Evolutionary conservation across 2,888 invertebrate species (phyloP).

Genomic region (Scaptomyza polygonia): DNA sequence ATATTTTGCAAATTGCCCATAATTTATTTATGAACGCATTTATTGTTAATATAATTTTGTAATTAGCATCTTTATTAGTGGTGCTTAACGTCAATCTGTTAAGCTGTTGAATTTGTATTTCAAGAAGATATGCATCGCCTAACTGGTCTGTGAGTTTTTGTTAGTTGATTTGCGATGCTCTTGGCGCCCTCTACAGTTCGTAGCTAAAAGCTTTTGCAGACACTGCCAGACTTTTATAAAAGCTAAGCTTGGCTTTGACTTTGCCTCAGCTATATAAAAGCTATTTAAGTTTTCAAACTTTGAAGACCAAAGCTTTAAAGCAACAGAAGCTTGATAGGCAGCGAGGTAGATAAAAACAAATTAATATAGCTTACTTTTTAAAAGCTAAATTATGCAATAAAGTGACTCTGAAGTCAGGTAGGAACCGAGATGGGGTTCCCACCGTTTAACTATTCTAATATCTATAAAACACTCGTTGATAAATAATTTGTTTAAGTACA

Average conservation of each 20-base stretch:
- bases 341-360: not conserved
- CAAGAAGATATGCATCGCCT: constrained; percentile 16
- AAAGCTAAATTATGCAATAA: not conserved
- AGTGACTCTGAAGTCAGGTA: no score
- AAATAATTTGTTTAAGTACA: no score
- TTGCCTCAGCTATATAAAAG: not conserved
- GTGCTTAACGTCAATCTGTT: constrained; percentile 3
- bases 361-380: not conserved
- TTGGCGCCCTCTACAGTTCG: not conserved
- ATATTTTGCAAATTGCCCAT: no score
- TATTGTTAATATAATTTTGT: constrained; percentile 5
- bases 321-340: not conserved
- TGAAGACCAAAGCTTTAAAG: constrained; percentile 3
- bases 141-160: not conserved
- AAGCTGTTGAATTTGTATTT: constrained; percentile 24
- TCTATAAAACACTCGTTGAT: no score
- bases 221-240: constrained; percentile 33
- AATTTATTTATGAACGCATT: not conserved
- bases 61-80: constrained; percentile 4
- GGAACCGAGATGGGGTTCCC: no score
- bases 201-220: constrained; percentile 41
- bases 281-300: constrained; percentile 6
- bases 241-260: constrained; percentile 22
- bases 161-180: constrained; percentile 14
- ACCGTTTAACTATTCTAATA: no score